Percentiles rank a stretch among this genome's conserved stretches.
phyloP scores from a whole-genome alignment of 2,113 vertebrate genomes.

The Coturnix japonica region DNA sequence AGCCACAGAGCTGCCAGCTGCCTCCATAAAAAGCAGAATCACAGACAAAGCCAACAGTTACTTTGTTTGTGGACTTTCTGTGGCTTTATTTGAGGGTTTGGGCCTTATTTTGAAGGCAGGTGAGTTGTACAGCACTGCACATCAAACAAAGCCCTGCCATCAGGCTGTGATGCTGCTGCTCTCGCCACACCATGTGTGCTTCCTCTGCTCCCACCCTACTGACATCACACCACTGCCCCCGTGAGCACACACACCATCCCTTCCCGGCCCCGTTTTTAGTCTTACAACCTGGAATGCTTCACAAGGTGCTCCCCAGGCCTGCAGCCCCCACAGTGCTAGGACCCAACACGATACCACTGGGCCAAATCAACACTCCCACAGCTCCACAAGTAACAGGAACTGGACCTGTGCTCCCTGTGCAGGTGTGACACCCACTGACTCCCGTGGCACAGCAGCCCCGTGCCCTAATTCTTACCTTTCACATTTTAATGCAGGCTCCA shows the following conservation, averaged over 20 bases:
- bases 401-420: not conserved
- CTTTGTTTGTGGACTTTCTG: rapidly evolving
- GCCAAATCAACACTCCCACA: no score
- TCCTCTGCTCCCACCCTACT: not conserved
- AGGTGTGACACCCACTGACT: not conserved
- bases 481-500: not conserved
- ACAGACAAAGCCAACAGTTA: not conserved
- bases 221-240: not conserved
- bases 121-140: not conserved
- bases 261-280: not conserved
- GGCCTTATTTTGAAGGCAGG: not conserved
- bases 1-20: not conserved
- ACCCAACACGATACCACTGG: no score
- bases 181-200: rapidly evolving
- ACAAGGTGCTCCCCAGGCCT: no score
- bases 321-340: no score
- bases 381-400: no score
- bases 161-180: not conserved
- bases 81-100: not conserved
- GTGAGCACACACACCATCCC: not conserved
- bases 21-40: not conserved
- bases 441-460: not conserved
- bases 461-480: not conserved
- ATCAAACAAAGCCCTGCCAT: not conserved
- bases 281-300: not conserved